Conservation (phyloP, 2,888 invertebrate species). For the Morpho helenor region DNA sequence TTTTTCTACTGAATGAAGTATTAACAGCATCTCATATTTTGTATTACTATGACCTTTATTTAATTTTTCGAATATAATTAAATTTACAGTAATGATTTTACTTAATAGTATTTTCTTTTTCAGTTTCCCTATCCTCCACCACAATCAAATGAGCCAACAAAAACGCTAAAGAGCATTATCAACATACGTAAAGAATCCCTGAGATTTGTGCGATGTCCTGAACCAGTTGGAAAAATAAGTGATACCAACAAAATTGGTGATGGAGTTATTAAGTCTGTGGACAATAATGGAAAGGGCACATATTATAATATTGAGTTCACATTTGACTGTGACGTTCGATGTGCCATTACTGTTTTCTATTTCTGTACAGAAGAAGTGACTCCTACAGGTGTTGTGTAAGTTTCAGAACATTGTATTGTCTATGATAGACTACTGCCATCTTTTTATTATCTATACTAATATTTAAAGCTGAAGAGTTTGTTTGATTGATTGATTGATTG, state of each 20-base stretch:
- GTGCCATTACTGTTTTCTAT: constrained; percentile 96
- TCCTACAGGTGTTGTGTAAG: constrained; percentile 90
- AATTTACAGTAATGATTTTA: too few species aligned
- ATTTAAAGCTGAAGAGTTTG: too few species aligned
- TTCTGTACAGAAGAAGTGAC: constrained; percentile 96
- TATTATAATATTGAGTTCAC: constrained; percentile 97
- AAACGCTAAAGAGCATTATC: constrained; percentile 96
- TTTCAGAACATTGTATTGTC: constrained; percentile 32
- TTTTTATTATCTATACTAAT: too few species aligned
- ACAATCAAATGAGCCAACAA: constrained; percentile 97
- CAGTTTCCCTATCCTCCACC: constrained; percentile 98
- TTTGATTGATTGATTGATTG: too few species aligned
- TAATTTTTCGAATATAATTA: too few species aligned
- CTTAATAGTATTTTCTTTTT: constrained; percentile 34
- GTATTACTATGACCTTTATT: too few species aligned
- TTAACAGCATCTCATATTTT: too few species aligned
- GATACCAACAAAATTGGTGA: constrained; percentile 74
- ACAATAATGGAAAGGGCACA: constrained; percentile 81
- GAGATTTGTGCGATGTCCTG: constrained; percentile 89
- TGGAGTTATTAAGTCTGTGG: constrained; percentile 75
- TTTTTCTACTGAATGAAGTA: too few species aligned
- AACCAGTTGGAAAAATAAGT: constrained; percentile 80
- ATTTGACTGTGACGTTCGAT: constrained; percentile 97
- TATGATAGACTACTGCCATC: too few species aligned
- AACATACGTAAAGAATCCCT: constrained; percentile 98